Evolutionary conservation across 2,113 vertebrate genomes (phyloP), one percentile per base, ranked within the genome.

Genomic region (Scomber japonicus): DNA sequence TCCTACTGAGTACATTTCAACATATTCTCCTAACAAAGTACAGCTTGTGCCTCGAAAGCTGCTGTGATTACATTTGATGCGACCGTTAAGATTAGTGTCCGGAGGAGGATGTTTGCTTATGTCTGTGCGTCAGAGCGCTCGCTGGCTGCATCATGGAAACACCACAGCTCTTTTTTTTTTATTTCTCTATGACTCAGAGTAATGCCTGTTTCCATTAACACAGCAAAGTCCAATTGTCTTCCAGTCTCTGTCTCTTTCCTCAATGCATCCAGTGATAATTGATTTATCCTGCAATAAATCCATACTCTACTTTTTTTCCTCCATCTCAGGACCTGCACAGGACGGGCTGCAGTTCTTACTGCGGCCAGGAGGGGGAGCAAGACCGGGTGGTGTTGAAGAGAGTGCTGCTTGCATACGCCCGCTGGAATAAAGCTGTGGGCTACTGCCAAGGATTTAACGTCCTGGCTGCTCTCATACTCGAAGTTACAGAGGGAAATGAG

Each of bases 361-460:
- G 92, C 2, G 93, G 93, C 75, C 93, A 94, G 83, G 93, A 94
- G 89, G 89, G 89, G 21, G 93, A 94, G 89, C 91, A 91, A 85
- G 93, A 94, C 88, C 10, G 93, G 55, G 93, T 94, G 82, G 93
- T 94, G 76, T 89, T 94, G 81, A 94, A 94, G 83, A 77, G 93
- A 74, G 92, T 94, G 61, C 85, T 94, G 75, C 81, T 94, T 2
- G 93, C 93, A 0, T 94, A 91, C 14, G 93, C 93, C 19, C 93
- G 93, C 83, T 94, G 93, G 93, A 93, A 94, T 55, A 94, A 94
- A 64, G 17, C 12, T 1, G 93, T 94, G 53, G 93, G 93, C 35
- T 94, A 94, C 85, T 94, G 93, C 67, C 93, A 94, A 35, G 93
- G 93, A 0, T 94, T 94, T 85, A 94, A 94, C 46, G 93, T 94